A percentile compares a stretch with the other conserved stretches of the same genome.
Conservation (phyloP, 2,797 vertebrate species). For the Hapalemur alaotrensis region DNA sequence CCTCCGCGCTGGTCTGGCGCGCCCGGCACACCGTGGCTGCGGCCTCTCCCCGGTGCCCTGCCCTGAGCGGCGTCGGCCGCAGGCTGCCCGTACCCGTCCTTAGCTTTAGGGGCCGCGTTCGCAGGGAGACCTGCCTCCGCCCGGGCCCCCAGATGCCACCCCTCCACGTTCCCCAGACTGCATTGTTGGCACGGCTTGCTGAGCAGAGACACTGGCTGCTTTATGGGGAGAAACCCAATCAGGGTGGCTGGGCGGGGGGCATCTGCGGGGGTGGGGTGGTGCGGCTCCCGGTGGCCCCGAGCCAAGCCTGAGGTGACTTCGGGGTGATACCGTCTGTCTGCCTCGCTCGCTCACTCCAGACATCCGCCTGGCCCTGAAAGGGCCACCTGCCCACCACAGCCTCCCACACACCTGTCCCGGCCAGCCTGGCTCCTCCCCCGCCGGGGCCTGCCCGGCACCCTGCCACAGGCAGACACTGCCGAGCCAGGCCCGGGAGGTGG, state of each 20-base stretch:
- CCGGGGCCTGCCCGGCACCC: slow-evolving; percentile 82
- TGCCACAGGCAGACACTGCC: not conserved
- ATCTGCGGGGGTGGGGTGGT: slow-evolving; percentile 1
- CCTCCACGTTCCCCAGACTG: slow-evolving; percentile 71
- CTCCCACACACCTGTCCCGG: slow-evolving; percentile 82
- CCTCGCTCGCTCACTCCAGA: slow-evolving; percentile 76
- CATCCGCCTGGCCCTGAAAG: slow-evolving; percentile 69
- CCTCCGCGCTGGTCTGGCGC: rapidly evolving
- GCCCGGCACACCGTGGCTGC: not conserved
- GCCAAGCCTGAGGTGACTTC: slow-evolving; percentile 84
- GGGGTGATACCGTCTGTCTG: slow-evolving; percentile 88
- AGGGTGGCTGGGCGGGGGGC: slow-evolving; percentile 47
- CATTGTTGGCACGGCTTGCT: slow-evolving; percentile 80
- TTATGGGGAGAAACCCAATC: slow-evolving; percentile 87
- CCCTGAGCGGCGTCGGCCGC: not conserved
- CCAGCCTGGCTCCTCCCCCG: slow-evolving; percentile 56
- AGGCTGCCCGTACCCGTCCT: not conserved
- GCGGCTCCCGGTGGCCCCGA: slow-evolving; percentile 75
- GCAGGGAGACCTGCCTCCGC: slow-evolving; percentile 75
- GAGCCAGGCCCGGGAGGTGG: not conserved
- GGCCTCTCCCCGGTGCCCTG: not conserved
- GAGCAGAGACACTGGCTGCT: slow-evolving; percentile 85
- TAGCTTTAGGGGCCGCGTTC: slow-evolving; percentile 78
- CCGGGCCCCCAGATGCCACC: not conserved
- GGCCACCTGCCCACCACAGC: slow-evolving; percentile 61